phyloP scores from a whole-genome alignment of 2,797 vertebrate genomes.

The Coccyzus lansbergi region DNA sequence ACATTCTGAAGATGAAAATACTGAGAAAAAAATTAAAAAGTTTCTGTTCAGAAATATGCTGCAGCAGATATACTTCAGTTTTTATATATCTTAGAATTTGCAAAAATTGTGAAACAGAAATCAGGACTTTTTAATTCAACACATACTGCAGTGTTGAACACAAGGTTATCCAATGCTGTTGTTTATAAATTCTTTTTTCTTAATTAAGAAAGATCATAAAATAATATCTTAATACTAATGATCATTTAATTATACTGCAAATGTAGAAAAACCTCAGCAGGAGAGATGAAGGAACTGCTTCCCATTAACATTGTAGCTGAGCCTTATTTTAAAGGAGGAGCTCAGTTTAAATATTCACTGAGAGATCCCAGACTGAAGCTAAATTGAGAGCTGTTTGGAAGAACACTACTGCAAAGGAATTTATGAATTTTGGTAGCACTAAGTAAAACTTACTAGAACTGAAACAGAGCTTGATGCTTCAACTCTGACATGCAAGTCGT shows the following conservation, averaged over 20 bases:
- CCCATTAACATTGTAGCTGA: background rate
- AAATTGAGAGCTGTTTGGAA: background rate
- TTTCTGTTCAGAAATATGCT: background rate
- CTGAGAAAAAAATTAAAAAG: background rate
- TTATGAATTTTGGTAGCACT: background rate
- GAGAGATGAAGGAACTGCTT: background rate
- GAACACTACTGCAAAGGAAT: background rate
- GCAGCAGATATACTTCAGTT: background rate
- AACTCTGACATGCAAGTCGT: background rate
- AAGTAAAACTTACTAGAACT: background rate
- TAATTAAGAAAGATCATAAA: background rate
- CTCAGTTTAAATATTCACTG: background rate
- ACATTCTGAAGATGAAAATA: background rate
- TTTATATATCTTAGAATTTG: background rate
- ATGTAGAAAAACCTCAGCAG: background rate
- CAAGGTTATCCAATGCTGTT: background rate
- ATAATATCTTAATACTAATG: background rate
- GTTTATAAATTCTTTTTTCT: background rate
- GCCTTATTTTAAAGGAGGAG: background rate
- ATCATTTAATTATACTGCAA: background rate
- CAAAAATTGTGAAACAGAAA: background rate
- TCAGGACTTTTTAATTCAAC: background rate
- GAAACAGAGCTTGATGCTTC: background rate
- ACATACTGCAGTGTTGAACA: background rate
- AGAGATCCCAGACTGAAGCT: background rate